Evolutionary conservation across 2,113 vertebrate species (phyloP).

Genomic region (Cettia cetti): DNA sequence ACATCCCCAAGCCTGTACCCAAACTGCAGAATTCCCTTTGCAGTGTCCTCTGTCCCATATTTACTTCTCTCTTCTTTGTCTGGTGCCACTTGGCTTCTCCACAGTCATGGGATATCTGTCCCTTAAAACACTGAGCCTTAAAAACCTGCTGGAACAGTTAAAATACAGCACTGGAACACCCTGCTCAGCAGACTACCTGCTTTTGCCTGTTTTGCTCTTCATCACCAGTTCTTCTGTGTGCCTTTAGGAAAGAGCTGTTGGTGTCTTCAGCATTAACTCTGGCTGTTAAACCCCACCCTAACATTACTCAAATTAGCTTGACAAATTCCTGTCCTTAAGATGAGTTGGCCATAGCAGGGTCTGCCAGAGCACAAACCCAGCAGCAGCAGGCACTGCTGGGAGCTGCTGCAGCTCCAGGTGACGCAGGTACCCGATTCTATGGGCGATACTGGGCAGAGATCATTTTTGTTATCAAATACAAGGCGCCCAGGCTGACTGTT

Average conservation of each 20-base stretch:
- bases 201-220: background rate
- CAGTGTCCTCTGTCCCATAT: rapidly evolving
- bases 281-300: background rate
- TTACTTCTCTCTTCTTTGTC: background rate
- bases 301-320: background rate
- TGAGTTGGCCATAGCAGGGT: rapidly evolving
- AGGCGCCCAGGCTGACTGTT: background rate
- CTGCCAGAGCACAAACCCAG: background rate
- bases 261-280: background rate
- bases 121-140: background rate
- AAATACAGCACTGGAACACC: background rate
- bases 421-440: rapidly evolving
- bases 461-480: slow-evolving; percentile 31
- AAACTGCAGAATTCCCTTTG: rapidly evolving
- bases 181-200: background rate
- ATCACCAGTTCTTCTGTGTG: rapidly evolving
- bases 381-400: rapidly evolving
- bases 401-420: background rate
- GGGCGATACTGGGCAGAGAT: background rate
- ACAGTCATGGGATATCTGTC: background rate
- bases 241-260: background rate
- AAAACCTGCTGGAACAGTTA: background rate
- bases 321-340: background rate
- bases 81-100: background rate
- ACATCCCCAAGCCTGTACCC: background rate